phyloP scores from a whole-genome alignment of 2,888 invertebrate species.

The Hesperia comma region DNA sequence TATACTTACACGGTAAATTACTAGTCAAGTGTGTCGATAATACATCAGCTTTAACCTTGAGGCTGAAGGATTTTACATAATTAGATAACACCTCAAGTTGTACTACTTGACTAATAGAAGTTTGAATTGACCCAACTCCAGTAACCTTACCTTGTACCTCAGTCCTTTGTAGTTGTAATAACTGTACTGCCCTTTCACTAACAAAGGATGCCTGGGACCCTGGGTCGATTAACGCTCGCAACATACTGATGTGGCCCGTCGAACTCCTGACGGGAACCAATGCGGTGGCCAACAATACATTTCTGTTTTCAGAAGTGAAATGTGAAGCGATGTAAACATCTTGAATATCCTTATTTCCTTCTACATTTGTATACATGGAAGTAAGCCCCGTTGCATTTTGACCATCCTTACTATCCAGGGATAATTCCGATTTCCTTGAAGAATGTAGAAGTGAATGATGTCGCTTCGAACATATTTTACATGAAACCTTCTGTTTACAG shows the following conservation, averaged over 20 bases:
- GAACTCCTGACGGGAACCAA: constrained; percentile 36
- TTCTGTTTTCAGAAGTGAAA: constrained; percentile 28
- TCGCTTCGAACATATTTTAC: constrained; percentile 38
- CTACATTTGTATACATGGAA: constrained; percentile 27
- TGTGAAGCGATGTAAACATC: constrained; percentile 38
- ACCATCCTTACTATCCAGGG: constrained; percentile 30
- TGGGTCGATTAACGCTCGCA: constrained; percentile 39
- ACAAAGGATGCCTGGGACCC: constrained; percentile 40
- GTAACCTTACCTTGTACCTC: constrained; percentile 35
- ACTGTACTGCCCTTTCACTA: constrained; percentile 37
- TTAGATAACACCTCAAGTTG: constrained; percentile 36
- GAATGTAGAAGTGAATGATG: constrained; percentile 41
- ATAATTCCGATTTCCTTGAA: constrained; percentile 26
- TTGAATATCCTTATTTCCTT: constrained; percentile 28
- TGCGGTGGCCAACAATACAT: constrained; percentile 40
- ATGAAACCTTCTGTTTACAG: constrained; percentile 36
- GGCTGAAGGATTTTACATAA: constrained; percentile 34
- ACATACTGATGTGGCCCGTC: constrained; percentile 4
- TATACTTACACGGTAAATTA: constrained; percentile 27
- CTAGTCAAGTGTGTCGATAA: constrained; percentile 28
- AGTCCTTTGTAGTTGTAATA: constrained; percentile 34
- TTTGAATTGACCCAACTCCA: constrained; percentile 36
- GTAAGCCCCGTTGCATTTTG: constrained; percentile 12
- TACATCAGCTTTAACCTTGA: constrained; percentile 36
- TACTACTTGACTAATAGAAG: constrained; percentile 30